These are phyloP conservation scores for Bombus turneri DNA, from an alignment of 1,140 invertebrate species.

Conservation along the genomic window DNA sequence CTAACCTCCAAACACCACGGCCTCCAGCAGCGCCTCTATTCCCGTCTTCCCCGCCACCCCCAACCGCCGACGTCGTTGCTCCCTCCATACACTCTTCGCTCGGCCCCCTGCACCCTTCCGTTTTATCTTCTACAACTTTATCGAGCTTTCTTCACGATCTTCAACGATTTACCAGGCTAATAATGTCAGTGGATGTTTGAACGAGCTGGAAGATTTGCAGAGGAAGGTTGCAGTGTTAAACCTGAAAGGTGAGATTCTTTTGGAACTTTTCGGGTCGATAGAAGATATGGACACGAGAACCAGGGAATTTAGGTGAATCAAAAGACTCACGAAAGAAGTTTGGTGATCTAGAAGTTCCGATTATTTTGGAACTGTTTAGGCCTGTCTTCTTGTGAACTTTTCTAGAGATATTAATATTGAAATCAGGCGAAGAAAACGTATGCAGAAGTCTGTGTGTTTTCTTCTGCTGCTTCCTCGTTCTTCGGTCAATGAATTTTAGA, in stretches of 20 bases:
- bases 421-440: too few species aligned
- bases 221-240: not conserved
- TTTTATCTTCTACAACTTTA: not conserved
- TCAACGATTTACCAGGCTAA: not conserved
- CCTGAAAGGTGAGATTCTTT: not conserved
- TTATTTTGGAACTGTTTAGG: not conserved
- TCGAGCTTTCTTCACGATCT: not conserved
- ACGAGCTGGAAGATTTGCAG: not conserved
- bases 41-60: slow-evolving; percentile 20
- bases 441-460: not conserved
- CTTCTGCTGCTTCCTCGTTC: not conserved
- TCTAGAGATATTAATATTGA: not conserved
- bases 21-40: slow-evolving; percentile 60
- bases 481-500: not conserved
- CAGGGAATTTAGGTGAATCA: not conserved
- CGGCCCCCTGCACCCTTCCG: too few species aligned
- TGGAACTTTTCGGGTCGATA: not conserved
- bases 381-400: not conserved
- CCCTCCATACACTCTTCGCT: slow-evolving; percentile 20
- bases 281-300: not conserved
- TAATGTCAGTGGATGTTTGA: not conserved
- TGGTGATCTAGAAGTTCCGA: not conserved
- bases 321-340: not conserved
- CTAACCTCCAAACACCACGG: slow-evolving; percentile 77
- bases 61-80: slow-evolving; percentile 61